A percentile compares a stretch with the other conserved stretches of the same genome.
These are phyloP conservation scores for Pelochelys cantorii DNA, from an alignment of 2,797 vertebrate species.

Conservation along the genomic window DNA sequence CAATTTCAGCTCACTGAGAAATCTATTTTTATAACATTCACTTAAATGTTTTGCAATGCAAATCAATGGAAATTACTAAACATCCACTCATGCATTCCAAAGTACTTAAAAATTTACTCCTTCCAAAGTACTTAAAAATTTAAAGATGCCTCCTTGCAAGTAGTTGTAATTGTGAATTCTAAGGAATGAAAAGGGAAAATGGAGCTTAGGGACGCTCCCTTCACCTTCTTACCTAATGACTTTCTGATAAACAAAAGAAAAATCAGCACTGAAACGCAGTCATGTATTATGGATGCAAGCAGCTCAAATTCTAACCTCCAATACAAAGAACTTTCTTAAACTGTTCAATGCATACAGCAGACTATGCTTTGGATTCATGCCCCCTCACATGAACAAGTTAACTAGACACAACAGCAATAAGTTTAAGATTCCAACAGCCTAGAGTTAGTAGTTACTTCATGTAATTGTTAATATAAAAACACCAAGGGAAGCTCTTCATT, in stretches of 20 bases:
- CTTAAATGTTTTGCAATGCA: background rate
- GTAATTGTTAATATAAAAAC: too few species aligned
- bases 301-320: too few species aligned
- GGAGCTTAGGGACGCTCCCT: background rate
- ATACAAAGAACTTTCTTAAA: too few species aligned
- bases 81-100: background rate
- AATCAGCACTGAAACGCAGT: background rate
- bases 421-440: too few species aligned
- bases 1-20: background rate
- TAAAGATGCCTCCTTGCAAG: background rate
- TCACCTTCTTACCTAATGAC: background rate
- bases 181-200: background rate
- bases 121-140: background rate
- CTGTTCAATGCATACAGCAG: too few species aligned
- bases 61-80: background rate
- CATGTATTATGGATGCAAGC: background rate
- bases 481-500: background rate
- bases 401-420: too few species aligned
- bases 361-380: too few species aligned
- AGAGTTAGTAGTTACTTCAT: too few species aligned
- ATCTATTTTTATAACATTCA: background rate
- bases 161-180: background rate
- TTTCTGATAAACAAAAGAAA: conserved; percentile 1
- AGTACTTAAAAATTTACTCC: background rate
- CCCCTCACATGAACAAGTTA: too few species aligned